phyloP scores from a whole-genome alignment of 2,113 vertebrate genomes.

The Anhinga rufa region DNA sequence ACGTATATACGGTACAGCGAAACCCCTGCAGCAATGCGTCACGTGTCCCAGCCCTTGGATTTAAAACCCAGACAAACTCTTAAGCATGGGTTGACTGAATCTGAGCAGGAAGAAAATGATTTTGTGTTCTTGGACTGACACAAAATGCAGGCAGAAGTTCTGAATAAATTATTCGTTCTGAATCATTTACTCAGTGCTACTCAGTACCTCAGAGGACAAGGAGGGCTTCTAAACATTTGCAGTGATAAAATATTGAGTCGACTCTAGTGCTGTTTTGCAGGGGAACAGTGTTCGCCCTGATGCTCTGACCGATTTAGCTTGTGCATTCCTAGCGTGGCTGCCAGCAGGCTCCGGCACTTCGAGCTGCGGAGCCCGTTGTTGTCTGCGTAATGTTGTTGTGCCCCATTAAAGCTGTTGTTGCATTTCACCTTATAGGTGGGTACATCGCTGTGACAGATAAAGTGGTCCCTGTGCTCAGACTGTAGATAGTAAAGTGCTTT shows the following conservation, averaged over 20 bases:
- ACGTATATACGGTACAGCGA: accelerated
- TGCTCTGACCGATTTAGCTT: neutral
- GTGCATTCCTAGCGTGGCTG: neutral
- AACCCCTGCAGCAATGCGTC: neutral
- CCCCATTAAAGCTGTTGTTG: neutral
- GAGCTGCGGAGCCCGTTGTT: neutral
- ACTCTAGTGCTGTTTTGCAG: neutral
- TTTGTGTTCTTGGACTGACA: conserved; percentile 34
- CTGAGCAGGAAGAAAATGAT: neutral
- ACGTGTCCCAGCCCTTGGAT: neutral
- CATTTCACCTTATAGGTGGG: neutral
- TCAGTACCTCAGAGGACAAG: neutral
- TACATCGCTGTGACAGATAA: neutral
- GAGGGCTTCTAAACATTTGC: neutral
- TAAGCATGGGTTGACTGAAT: neutral
- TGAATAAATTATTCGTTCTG: conserved; percentile 51
- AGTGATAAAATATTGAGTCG: conserved; percentile 15
- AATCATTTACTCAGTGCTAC: neutral
- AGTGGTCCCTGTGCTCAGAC: neutral
- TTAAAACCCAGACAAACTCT: neutral
- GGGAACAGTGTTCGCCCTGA: neutral
- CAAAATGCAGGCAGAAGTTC: neutral
- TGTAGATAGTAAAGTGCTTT: neutral
- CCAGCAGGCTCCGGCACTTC: neutral
- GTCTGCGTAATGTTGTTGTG: neutral